Conservation (phyloP, 35 echinoderm and acorn worm genomes). For the Apostichopus californicus region DNA sequence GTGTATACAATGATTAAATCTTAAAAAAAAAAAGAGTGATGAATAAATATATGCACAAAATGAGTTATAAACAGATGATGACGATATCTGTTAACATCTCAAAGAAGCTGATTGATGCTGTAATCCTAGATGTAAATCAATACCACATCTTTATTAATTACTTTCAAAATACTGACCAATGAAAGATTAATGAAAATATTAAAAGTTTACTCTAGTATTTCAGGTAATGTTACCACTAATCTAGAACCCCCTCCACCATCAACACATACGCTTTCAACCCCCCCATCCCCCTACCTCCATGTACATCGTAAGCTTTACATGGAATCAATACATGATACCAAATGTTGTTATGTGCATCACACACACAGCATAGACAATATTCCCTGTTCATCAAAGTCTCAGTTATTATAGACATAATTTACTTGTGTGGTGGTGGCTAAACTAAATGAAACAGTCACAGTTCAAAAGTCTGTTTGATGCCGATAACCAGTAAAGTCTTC, state of each 20-base stretch:
- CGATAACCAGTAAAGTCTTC: too few species aligned
- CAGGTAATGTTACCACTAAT: not conserved
- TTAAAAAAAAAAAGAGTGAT: constrained; percentile 23
- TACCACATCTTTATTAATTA: not conserved
- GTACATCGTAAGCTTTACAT: too few species aligned
- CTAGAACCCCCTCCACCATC: too few species aligned
- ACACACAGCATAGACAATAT: too few species aligned
- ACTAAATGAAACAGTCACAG: too few species aligned
- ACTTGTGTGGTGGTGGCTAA: too few species aligned
- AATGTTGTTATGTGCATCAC: too few species aligned
- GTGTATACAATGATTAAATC: constrained; percentile 42
- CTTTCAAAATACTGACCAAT: not conserved
- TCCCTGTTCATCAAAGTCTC: too few species aligned
- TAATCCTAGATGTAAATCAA: not conserved
- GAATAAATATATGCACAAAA: constrained; percentile 55
- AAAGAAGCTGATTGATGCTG: not conserved
- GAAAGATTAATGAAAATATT: not conserved
- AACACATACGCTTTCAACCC: not conserved
- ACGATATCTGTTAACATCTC: not conserved
- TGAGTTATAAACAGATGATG: not conserved
- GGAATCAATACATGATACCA: too few species aligned
- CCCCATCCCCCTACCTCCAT: not conserved
- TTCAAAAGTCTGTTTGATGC: too few species aligned
- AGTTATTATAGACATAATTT: too few species aligned
- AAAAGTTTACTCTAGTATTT: constrained; percentile 1